Conservation (phyloP, 2,113 vertebrate genomes). For the Limanda limanda region DNA sequence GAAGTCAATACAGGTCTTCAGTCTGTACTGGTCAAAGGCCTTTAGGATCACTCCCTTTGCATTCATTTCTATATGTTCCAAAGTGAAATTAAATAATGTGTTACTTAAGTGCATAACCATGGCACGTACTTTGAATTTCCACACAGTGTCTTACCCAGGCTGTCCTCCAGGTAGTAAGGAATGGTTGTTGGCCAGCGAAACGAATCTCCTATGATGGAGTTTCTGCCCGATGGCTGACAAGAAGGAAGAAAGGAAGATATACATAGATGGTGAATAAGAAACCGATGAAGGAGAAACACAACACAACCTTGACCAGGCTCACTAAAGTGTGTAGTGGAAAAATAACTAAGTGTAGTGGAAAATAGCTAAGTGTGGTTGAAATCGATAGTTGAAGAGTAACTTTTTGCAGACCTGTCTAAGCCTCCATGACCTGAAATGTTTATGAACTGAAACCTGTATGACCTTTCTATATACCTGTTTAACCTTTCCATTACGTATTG, state of each 20-base stretch:
- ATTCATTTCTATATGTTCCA: constrained; percentile 85
- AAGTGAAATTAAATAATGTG: background rate
- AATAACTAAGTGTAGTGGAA: too few species aligned
- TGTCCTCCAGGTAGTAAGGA: constrained; percentile 89
- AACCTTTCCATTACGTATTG: too few species aligned
- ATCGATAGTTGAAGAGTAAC: too few species aligned
- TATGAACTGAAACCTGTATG: too few species aligned
- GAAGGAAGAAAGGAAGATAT: constrained; percentile 5
- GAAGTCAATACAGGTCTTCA: constrained; percentile 94
- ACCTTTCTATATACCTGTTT: too few species aligned
- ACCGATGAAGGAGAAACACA: background rate
- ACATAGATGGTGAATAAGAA: background rate
- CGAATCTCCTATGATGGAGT: constrained; percentile 84
- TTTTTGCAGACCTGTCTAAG: too few species aligned
- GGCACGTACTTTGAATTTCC: background rate
- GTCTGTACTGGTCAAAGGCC: constrained; percentile 90
- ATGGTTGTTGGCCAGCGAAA: constrained; percentile 89
- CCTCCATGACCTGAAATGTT: too few species aligned
- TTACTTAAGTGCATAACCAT: background rate
- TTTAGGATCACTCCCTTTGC: constrained; percentile 91
- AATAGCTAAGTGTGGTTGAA: too few species aligned
- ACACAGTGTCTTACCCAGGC: constrained; percentile 80
- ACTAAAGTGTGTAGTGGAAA: too few species aligned
- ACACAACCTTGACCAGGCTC: too few species aligned
- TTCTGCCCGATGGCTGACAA: constrained; percentile 70